Conservation (phyloP, 92 coral and sea anemone species). For the Parazoanthus darwini region DNA sequence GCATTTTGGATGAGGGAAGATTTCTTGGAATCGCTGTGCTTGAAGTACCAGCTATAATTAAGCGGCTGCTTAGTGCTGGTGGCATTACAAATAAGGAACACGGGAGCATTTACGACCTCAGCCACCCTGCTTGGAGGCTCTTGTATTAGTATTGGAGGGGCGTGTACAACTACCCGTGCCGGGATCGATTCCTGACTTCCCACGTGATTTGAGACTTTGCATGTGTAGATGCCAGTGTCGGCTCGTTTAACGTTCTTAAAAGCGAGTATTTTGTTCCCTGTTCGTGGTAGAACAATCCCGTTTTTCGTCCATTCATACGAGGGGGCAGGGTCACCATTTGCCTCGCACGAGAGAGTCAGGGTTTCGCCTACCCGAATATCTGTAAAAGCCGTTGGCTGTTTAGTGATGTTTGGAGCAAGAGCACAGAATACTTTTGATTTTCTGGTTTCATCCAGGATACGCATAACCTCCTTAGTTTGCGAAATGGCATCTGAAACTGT, state of each 20-base stretch:
- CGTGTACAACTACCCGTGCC: conserved; percentile 63
- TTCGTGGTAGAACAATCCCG: conserved; percentile 45
- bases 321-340: conserved; percentile 53
- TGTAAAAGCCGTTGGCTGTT: conserved; percentile 65
- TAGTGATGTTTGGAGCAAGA: conserved; percentile 73
- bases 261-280: conserved; percentile 29
- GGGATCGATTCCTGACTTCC: conserved; percentile 59
- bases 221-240: conserved; percentile 69
- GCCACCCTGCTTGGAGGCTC: conserved; percentile 65
- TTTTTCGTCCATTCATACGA: conserved; percentile 66
- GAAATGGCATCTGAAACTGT: conserved; percentile 49
- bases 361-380: conserved; percentile 59
- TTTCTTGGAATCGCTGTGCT: conserved; percentile 24
- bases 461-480: conserved; percentile 48
- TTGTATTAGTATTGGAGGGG: conserved; percentile 58
- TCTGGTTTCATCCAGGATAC: conserved; percentile 45
- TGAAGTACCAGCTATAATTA: conserved; percentile 75
- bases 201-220: conserved; percentile 73
- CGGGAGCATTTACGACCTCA: conserved; percentile 47
- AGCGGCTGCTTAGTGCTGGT: conserved; percentile 50
- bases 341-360: conserved; percentile 61
- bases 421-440: conserved; percentile 65
- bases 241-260: conserved; percentile 41
- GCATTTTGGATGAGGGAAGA: conserved; percentile 41
- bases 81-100: conserved; percentile 53